These are phyloP conservation scores for Clostera curtula DNA, from an alignment of 2,888 invertebrate species.

Conservation along the genomic window DNA sequence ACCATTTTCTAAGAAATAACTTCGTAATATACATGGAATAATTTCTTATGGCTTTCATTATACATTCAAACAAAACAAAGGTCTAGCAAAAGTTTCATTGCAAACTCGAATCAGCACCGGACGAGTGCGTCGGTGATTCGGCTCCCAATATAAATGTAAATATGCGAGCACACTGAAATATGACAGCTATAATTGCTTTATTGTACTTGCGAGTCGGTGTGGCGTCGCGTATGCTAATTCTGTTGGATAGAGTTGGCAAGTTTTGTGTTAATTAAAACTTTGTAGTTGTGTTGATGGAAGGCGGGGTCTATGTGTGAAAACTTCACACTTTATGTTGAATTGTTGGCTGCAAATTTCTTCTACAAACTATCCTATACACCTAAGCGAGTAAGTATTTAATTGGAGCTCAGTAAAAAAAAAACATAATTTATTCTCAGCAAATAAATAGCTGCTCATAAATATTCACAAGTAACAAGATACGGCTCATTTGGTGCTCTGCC, in stretches of 20 bases:
- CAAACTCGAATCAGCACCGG: slow-evolving; percentile 12
- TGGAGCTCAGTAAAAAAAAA: slow-evolving; percentile 52
- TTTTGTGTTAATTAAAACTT: slow-evolving; percentile 22
- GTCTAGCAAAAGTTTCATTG: slow-evolving; percentile 19
- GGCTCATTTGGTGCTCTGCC: slow-evolving; percentile 64
- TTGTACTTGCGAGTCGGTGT: slow-evolving; percentile 49
- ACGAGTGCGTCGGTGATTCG: slow-evolving; percentile 11
- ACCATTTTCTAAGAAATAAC: no score
- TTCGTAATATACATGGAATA: no score
- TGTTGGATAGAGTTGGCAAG: slow-evolving; percentile 14
- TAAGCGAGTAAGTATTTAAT: no score
- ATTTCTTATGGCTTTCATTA: neutral
- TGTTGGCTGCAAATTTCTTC: no score
- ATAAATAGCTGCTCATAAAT: slow-evolving; percentile 63
- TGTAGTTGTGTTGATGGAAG: neutral
- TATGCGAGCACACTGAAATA: slow-evolving; percentile 58
- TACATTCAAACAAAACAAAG: slow-evolving; percentile 4
- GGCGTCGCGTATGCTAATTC: slow-evolving; percentile 46
- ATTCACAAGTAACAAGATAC: slow-evolving; percentile 66
- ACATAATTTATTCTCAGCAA: slow-evolving; percentile 34
- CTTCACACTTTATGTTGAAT: no score
- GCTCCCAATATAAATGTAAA: slow-evolving; percentile 72
- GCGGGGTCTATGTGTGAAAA: neutral
- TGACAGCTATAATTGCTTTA: slow-evolving; percentile 73
- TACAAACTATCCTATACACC: no score